These are phyloP conservation scores for Macrobrachium nipponense DNA, from an alignment of 1,140 invertebrate genomes.

Conservation along the genomic window DNA sequence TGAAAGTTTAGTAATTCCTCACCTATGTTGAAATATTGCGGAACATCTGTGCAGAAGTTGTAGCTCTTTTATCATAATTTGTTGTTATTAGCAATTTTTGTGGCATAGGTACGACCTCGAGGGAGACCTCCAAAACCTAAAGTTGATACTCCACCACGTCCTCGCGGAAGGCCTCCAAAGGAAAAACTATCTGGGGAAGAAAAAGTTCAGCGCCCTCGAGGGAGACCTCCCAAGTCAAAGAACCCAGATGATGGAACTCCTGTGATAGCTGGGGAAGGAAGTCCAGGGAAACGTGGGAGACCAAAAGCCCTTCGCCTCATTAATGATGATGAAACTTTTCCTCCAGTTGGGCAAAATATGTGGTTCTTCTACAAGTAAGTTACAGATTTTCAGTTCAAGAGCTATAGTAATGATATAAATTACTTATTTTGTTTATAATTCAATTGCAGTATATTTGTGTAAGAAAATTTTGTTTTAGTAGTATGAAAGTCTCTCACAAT, in stretches of 20 bases:
- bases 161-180: conserved; percentile 3
- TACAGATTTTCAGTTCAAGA: too few relatives aligned
- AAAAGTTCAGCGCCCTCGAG: too few relatives aligned
- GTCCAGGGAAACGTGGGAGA: conserved; percentile 19
- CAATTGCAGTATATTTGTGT: too few relatives aligned
- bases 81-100: too few relatives aligned
- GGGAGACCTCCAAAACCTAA: background rate
- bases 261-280: background rate
- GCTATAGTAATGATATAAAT: too few relatives aligned
- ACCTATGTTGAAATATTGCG: background rate
- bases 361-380: conserved; percentile 62
- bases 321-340: conserved; percentile 66
- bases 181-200: conserved; percentile 19
- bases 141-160: background rate
- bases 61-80: too few relatives aligned
- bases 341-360: conserved; percentile 68
- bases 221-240: too few relatives aligned
- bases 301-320: conserved; percentile 34
- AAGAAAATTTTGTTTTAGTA: too few relatives aligned
- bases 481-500: too few relatives aligned
- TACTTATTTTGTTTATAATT: too few relatives aligned
- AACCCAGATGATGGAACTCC: too few relatives aligned
- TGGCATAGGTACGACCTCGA: background rate
- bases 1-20: background rate
- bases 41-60: background rate